phyloP scores from a whole-genome alignment of 2,797 vertebrate species.

The Spinibarbus caldwelli region DNA sequence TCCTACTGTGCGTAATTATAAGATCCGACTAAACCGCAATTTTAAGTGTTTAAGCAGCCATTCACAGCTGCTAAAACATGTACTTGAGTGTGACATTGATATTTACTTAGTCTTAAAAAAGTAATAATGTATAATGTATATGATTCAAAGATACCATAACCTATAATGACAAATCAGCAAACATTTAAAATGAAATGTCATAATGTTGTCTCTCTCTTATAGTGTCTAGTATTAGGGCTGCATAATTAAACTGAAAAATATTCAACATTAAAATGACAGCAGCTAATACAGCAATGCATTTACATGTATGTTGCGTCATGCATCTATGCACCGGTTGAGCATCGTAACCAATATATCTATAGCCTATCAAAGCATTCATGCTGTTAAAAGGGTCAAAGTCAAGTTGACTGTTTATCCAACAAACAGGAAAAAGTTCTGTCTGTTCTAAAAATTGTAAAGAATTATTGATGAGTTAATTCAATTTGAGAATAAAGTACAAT shows the following conservation, averaged over 20 bases:
- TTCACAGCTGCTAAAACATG: conserved; percentile 4
- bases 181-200: not conserved
- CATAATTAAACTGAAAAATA: not conserved
- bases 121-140: not conserved
- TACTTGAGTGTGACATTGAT: not conserved
- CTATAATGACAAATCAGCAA: not conserved
- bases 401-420: not conserved
- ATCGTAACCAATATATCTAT: not conserved
- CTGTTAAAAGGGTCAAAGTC: not conserved
- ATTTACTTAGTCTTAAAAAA: conserved; percentile 4
- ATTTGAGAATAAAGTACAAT: not conserved
- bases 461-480: not conserved
- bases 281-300: not conserved
- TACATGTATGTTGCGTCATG: not conserved
- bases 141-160: not conserved
- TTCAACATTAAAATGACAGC: not conserved
- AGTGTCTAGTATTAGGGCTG: not conserved
- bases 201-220: not conserved
- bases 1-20: conserved; percentile 38
- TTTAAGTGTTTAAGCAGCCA: conserved; percentile 22
- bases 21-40: conserved; percentile 38
- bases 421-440: not conserved
- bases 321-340: not conserved
- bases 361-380: not conserved
- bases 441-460: not conserved